Conservation (phyloP, 2,888 invertebrate species). For the Acanthosepion pharaonis region DNA sequence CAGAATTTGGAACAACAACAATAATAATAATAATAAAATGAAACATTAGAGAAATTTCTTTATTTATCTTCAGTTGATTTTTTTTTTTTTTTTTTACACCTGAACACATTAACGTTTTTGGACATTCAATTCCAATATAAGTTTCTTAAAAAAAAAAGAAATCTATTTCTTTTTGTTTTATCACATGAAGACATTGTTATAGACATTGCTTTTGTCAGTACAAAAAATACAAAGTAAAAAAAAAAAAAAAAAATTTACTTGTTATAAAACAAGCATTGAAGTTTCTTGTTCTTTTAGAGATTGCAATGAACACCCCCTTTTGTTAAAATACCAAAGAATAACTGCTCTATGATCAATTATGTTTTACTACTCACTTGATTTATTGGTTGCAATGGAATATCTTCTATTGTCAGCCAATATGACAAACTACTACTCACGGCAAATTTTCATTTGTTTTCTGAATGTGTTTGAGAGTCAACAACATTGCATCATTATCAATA, state of each 20-base stretch:
- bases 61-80: too few relatives aligned
- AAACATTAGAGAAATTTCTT: too few relatives aligned
- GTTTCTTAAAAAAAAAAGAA: background rate
- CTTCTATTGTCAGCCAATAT: background rate
- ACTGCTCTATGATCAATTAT: background rate
- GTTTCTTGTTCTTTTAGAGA: background rate
- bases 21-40: too few relatives aligned
- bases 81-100: too few relatives aligned
- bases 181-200: background rate
- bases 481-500: background rate
- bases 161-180: background rate
- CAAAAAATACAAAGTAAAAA: background rate
- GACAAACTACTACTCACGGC: background rate
- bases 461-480: background rate
- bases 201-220: background rate
- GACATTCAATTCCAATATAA: too few relatives aligned
- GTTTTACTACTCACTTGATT: background rate
- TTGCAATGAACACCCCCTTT: background rate
- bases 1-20: too few relatives aligned
- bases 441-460: background rate
- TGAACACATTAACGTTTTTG: too few relatives aligned
- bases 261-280: background rate
- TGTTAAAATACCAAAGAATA: background rate
- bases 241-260: background rate
- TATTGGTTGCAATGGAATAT: background rate